Evolutionary conservation across 2,888 invertebrate genomes (phyloP), one percentile per base, ranked within the genome.

Genomic region (Podotricha telesiphe): DNA sequence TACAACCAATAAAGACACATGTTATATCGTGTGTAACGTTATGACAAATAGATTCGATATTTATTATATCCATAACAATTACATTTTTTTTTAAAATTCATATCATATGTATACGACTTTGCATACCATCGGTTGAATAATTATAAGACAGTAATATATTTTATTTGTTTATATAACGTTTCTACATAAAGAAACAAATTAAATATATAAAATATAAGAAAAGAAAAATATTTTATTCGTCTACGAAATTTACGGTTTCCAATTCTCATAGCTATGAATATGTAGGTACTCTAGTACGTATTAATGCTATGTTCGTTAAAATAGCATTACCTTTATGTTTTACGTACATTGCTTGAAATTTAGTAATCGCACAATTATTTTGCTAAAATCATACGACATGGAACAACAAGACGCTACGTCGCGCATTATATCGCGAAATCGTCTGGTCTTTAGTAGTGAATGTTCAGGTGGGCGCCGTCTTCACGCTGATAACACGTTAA

Each of bases 401-500:
- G 63, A 74, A n/a, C 22, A 61, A 19, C 17, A 47, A 48, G 40
- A 13, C 47, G 4, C 8, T 13, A 20, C 34, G 22, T 17, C 1
- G 6, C 56, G 37, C 53, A 40, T 72, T 10, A 20, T 66, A 34
- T 11, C 22, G 2, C 6, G 61, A 51, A 55, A 34, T 42, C 45
- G 53, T 51, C 48, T 48, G 13, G 45, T 50, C 55, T 70, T 62
- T 69, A 59, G 58, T 85, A 83, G 83, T 88, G 78, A 76, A 74
- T 77, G 86, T 82, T 87, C 92, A 92, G 91, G 92, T 92, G 89
- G 90, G 89, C 80, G 88, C 87, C 88, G 88, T 92, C 92, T 92
- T 92, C 90, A 87, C 91, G 82, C 90, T 91, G 93, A 93, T 93
- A 92, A 92, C 92, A 93, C 91, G 92, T 88, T 93, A 92, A 93